phyloP scores from a whole-genome alignment of 1,140 invertebrate genomes.

The Forficula auricularia region DNA sequence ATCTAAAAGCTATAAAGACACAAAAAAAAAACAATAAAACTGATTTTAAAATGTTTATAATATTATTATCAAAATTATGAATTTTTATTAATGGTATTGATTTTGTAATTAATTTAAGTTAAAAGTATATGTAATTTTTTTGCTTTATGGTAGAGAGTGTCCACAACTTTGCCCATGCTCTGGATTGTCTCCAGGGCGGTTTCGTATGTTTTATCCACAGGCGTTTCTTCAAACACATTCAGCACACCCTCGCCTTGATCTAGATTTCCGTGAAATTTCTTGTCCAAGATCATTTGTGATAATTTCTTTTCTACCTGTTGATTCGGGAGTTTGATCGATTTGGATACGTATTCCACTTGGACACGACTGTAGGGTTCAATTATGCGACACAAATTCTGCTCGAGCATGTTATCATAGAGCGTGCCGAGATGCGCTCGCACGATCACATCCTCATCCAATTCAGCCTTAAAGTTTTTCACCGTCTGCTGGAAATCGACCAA shows the following conservation, averaged over 20 bases:
- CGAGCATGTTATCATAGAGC: slow-evolving; percentile 94
- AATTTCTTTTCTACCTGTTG: slow-evolving; percentile 93
- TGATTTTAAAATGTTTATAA: too few species aligned
- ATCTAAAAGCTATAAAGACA: too few species aligned
- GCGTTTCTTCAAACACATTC: slow-evolving; percentile 89
- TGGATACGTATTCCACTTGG: slow-evolving; percentile 61
- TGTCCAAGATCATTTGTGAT: slow-evolving; percentile 99
- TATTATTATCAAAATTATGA: too few species aligned
- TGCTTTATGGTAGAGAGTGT: slow-evolving; percentile 94
- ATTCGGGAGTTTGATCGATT: slow-evolving; percentile 73
- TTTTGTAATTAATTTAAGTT: slow-evolving; percentile 8
- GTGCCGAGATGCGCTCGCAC: slow-evolving; percentile 90
- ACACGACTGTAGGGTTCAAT: slow-evolving; percentile 98
- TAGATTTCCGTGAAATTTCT: slow-evolving; percentile 89
- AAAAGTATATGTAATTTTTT: slow-evolving; percentile 74
- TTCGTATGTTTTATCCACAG: slow-evolving; percentile 93
- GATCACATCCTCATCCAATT: slow-evolving; percentile 91
- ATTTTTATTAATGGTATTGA: too few species aligned
- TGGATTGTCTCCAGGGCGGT: slow-evolving; percentile 92
- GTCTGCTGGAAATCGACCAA: slow-evolving; percentile 87
- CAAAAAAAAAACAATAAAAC: too few species aligned
- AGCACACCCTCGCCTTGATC: slow-evolving; percentile 96
- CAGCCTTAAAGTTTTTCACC: slow-evolving; percentile 66
- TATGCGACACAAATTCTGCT: slow-evolving; percentile 95
- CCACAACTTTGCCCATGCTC: slow-evolving; percentile 97